These are phyloP conservation scores for Limenitis camilla DNA, from an alignment of 2,888 invertebrate genomes.

Conservation along the genomic window DNA sequence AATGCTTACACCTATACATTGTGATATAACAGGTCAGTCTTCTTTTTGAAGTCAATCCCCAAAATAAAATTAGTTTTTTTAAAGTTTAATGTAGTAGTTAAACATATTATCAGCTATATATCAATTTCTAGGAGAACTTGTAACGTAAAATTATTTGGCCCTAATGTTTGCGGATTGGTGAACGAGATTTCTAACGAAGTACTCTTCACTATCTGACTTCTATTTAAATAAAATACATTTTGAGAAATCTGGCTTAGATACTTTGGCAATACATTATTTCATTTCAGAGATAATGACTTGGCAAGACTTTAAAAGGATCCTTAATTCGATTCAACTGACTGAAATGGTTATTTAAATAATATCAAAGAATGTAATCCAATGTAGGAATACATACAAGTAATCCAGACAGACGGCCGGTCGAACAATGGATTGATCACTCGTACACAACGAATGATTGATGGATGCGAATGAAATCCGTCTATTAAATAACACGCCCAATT, in stretches of 20 bases:
- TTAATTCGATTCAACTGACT: too few species aligned
- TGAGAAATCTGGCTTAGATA: too few species aligned
- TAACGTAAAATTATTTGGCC: conserved; percentile 10
- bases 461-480: conserved; percentile 19
- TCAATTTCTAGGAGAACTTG: conserved; percentile 17
- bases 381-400: conserved; percentile 2
- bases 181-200: conserved; percentile 10
- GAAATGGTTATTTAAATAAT: not conserved
- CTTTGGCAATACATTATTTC: too few species aligned
- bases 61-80: too few species aligned
- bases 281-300: too few species aligned
- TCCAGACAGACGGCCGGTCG: conserved; percentile 14
- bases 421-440: conserved; percentile 22
- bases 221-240: too few species aligned
- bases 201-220: too few species aligned
- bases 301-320: too few species aligned
- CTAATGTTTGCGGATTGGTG: conserved; percentile 5
- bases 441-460: conserved; percentile 24
- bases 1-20: too few species aligned
- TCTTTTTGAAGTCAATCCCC: too few species aligned
- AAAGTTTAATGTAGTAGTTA: not conserved
- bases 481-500: conserved; percentile 19
- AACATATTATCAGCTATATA: not conserved
- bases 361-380: not conserved
- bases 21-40: too few species aligned